Evolutionary conservation across 1,140 invertebrate species (phyloP).

Genomic region (Drosophila bocqueti): DNA sequence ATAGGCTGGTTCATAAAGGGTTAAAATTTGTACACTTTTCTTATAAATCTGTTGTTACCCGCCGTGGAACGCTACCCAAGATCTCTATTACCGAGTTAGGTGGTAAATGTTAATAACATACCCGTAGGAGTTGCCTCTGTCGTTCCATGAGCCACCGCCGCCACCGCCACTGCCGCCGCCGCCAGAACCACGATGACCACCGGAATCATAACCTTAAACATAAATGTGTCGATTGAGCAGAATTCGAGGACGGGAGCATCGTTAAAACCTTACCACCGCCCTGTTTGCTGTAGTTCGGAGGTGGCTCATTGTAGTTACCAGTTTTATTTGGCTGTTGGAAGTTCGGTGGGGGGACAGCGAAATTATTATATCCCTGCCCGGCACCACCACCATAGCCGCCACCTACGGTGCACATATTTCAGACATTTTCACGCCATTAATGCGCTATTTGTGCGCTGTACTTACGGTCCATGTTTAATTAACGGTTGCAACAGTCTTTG

Average conservation of each 20-base stretch:
- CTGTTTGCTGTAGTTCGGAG: conserved; percentile 75
- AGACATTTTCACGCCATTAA: conserved; percentile 17
- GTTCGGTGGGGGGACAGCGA: conserved; percentile 82
- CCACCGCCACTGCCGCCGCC: conserved; percentile 76
- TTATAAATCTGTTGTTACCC: conserved; percentile 17
- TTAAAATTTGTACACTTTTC: conserved; percentile 22
- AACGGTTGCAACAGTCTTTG: conserved; percentile 11
- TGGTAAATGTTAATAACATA: conserved; percentile 86
- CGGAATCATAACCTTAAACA: conserved; percentile 83
- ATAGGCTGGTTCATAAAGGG: conserved; percentile 10
- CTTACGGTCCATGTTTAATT: conserved; percentile 70
- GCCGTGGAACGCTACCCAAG: conserved; percentile 32
- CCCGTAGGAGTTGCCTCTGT: conserved; percentile 85
- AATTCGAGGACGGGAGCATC: neutral
- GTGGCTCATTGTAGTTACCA: conserved; percentile 81
- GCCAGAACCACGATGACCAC: conserved; percentile 82
- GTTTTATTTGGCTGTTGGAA: conserved; percentile 79
- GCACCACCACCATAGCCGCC: conserved; percentile 77
- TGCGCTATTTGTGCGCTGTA: conserved; percentile 9
- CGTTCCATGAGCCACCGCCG: conserved; percentile 80
- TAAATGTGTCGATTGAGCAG: conserved; percentile 24
- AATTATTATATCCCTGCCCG: conserved; percentile 80
- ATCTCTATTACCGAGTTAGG: conserved; percentile 21
- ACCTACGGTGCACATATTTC: conserved; percentile 52
- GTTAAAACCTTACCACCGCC: conserved; percentile 66